Conservation (phyloP, 2,888 invertebrate genomes). For the Odontocolon sp. region DNA sequence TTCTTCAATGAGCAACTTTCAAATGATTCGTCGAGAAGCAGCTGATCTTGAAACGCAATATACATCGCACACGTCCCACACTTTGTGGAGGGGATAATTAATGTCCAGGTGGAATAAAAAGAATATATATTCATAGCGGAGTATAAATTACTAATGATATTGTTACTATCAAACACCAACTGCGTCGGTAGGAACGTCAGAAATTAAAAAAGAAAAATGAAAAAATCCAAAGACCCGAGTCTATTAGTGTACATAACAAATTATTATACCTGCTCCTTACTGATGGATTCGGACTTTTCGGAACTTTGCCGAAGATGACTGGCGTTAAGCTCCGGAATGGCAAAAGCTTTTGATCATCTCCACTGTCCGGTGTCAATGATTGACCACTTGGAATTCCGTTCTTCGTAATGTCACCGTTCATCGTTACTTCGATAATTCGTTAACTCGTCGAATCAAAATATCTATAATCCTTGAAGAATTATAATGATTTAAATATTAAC, state of each 20-base stretch:
- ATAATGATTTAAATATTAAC: no score
- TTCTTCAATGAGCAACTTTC: background rate
- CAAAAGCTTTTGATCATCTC: conserved; percentile 72
- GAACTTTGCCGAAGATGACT: conserved; percentile 64
- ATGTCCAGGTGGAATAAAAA: conserved; percentile 36
- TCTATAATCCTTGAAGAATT: no score
- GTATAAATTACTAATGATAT: conserved; percentile 14
- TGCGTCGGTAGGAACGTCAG: no score
- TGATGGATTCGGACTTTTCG: conserved; percentile 69
- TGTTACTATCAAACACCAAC: background rate
- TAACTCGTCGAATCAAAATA: no score
- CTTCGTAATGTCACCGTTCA: conserved; percentile 66
- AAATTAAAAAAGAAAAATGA: conserved; percentile 7
- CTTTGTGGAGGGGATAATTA: conserved; percentile 34
- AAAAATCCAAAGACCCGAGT: no score
- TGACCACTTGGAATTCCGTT: conserved; percentile 33
- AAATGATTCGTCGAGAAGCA: conserved; percentile 11
- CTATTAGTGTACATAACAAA: background rate
- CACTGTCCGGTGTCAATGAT: conserved; percentile 64
- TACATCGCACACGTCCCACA: conserved; percentile 26
- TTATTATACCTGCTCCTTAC: conserved; percentile 72
- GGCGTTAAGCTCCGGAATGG: conserved; percentile 64
- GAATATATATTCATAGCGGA: conserved; percentile 8
- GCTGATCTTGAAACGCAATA: conserved; percentile 50
- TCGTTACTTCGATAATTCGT: conserved; percentile 47